Percentiles rank a stretch among this genome's conserved stretches.
Conservation (phyloP, 2,888 invertebrate genomes). For the Hydrotaea diabolus region DNA sequence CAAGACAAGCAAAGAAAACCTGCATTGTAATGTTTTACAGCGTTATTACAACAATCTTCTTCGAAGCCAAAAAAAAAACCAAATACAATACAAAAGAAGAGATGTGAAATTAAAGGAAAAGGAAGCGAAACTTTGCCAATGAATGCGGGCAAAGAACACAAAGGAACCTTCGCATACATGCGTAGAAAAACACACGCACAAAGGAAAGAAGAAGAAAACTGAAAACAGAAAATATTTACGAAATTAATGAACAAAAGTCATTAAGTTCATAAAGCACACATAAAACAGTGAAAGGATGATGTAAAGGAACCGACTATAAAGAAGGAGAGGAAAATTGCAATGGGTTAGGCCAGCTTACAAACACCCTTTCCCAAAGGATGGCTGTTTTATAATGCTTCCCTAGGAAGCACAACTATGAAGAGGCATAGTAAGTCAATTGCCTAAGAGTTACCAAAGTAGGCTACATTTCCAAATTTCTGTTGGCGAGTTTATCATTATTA, state of each 20-base stretch:
- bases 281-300: neutral
- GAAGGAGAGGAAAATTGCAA: neutral
- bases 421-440: neutral
- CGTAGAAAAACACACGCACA: neutral
- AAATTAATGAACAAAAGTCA: conserved; percentile 48
- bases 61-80: neutral
- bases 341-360: neutral
- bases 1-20: conserved; percentile 19
- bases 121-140: neutral
- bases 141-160: neutral
- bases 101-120: neutral
- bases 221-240: conserved; percentile 35
- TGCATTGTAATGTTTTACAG: conserved; percentile 21
- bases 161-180: conserved; percentile 16
- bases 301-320: neutral
- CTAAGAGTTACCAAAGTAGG: too few species aligned
- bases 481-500: too few species aligned
- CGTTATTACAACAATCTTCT: neutral
- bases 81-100: neutral
- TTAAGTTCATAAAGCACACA: neutral
- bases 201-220: neutral
- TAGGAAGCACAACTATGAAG: too few species aligned
- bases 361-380: neutral
- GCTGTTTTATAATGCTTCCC: too few species aligned
- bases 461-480: too few species aligned